Base-by-base conservation (phyloP, 2,797 vertebrate species). In the Liparis tanakae region DNA sequence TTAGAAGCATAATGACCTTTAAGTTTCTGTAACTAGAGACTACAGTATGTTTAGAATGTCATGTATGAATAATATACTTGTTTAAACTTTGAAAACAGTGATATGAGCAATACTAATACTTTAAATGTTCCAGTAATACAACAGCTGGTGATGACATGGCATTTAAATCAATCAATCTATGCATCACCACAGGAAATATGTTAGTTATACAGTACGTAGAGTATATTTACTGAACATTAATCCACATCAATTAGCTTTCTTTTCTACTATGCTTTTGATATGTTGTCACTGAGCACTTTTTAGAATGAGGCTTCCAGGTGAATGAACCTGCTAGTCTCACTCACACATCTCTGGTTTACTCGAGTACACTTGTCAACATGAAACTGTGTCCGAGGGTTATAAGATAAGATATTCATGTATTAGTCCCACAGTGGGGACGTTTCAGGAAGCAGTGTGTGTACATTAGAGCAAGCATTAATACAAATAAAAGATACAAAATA, bases 1-100 rank as follows among this genome's bases (percentile, higher is more conserved):
- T 82, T 72, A 74, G 73, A 78, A 67, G 50, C 43, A 63, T 78
- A 80, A 82, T 73, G 66, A 86, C 86, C 70, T 34, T 55, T 68
- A 80, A 36, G 64, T 79, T 81, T 78, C 76, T 30, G 68, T 67
- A 86, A 82, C 70, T 48, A 58, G 67, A 84, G 30, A 74, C 78
- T 10, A 25, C 51, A 2, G 51, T 76, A 59, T 71, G 62, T 78
- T 84, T 71, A 51, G 41, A 76, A 85, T 74, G 50, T 20, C 5
- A 25, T 39, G 34, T 10, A 65, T 63, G 12, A 66, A 51, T 39
- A 9, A 66, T 34, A n/a, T 30, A 7, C 18, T 25, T 0, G 0
- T 43, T 79, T 17, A 3, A 25, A 34, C 13, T 56, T 56, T 74
- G 8, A 59, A 82, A 30, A 65, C 10, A 69, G 56, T n/a, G 25